These are phyloP conservation scores for Pinctada fucata DNA, from an alignment of 2,888 invertebrate species.

Conservation along the genomic window DNA sequence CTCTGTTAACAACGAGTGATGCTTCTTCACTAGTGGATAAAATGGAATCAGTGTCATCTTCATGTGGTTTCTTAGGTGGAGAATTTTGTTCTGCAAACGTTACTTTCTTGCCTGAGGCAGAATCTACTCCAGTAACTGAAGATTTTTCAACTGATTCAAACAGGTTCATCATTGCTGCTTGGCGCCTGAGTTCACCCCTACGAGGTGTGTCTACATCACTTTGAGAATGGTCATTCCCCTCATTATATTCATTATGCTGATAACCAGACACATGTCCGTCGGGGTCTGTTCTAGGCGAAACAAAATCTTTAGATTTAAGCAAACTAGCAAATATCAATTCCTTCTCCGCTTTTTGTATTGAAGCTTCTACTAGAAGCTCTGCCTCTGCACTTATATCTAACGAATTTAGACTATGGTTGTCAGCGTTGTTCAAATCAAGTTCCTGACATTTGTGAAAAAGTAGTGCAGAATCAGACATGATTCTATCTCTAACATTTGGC, in stretches of 20 bases:
- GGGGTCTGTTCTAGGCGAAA: slow-evolving; percentile 25
- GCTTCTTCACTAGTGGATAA: slow-evolving; percentile 17
- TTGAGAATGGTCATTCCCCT: not conserved
- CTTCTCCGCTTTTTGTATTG: not conserved
- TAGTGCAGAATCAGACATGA: slow-evolving; percentile 3
- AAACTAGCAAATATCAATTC: not conserved
- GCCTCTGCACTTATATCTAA: slow-evolving; percentile 23
- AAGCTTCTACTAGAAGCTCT: slow-evolving; percentile 7
- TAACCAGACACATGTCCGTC: slow-evolving; percentile 18
- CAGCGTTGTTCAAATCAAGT: not conserved
- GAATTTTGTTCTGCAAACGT: not conserved
- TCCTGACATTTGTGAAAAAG: slow-evolving; percentile 11
- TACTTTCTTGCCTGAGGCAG: not conserved
- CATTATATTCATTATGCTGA: not conserved
- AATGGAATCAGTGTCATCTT: not conserved
- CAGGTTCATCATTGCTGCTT: not conserved
- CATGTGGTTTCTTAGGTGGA: not conserved
- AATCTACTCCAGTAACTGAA: not conserved
- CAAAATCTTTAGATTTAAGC: not conserved
- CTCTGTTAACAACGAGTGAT: slow-evolving; percentile 12
- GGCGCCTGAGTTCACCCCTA: not conserved
- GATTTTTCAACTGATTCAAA: slow-evolving; percentile 5
- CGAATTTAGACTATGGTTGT: not conserved
- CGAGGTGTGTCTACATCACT: not conserved
- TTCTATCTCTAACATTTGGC: not conserved